A percentile compares a stretch with the other conserved stretches of the same genome.
Conservation (phyloP, 2,888 invertebrate genomes). For the Parnassius mnemosyne region DNA sequence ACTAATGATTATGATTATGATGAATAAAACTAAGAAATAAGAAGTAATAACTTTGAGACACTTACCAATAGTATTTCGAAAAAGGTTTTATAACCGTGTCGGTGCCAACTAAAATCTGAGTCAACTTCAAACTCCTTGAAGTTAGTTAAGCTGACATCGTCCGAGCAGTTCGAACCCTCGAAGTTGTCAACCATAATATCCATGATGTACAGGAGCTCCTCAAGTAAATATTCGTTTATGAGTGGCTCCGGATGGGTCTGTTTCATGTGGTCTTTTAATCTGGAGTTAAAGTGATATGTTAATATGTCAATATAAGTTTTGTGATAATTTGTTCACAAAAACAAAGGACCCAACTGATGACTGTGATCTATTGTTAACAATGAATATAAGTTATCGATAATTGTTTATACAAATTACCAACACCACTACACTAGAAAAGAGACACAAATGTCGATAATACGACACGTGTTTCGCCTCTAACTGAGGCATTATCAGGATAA, state of each 20-base stretch:
- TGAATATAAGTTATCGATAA: too few relatives aligned
- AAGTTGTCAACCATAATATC: conserved; percentile 39
- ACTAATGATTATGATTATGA: too few relatives aligned
- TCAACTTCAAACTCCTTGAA: conserved; percentile 37
- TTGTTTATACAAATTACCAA: too few relatives aligned
- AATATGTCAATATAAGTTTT: too few relatives aligned
- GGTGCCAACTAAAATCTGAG: conserved; percentile 44
- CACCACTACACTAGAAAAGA: too few relatives aligned
- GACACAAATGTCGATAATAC: too few relatives aligned
- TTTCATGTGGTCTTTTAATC: conserved; percentile 37
- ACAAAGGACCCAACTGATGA: too few relatives aligned
- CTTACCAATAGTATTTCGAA: conserved; percentile 45
- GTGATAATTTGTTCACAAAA: too few relatives aligned
- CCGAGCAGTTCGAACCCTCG: conserved; percentile 43
- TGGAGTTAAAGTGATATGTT: conserved; percentile 18
- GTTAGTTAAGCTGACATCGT: conserved; percentile 38
- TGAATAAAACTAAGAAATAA: too few relatives aligned
- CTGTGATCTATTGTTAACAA: too few relatives aligned
- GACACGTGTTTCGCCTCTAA: too few relatives aligned
- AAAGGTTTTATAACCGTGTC: conserved; percentile 31
- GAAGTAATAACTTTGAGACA: not conserved
- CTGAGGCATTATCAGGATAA: too few relatives aligned
- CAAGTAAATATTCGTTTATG: conserved; percentile 38
- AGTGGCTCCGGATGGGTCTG: conserved; percentile 15
- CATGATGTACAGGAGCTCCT: conserved; percentile 36